Base-by-base conservation (phyloP, 2,797 vertebrate genomes). In the Petrocephalus schoutedeni region DNA sequence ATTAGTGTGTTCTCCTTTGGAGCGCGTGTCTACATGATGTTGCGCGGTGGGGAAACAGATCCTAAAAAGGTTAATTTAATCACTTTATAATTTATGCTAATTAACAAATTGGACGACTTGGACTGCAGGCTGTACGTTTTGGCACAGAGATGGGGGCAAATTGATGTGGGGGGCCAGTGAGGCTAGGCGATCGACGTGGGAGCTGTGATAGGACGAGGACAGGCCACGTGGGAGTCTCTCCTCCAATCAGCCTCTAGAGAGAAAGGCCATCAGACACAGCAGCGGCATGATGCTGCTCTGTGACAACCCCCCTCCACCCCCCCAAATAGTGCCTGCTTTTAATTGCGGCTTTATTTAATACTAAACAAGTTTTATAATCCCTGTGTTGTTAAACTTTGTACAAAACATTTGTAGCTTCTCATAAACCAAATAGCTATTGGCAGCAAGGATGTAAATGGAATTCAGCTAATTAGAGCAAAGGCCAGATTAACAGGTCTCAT, bases 21-120 rank as follows among this genome's bases (percentile, higher is more conserved):
- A 21, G 36, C 57, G 7, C 19, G 14, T 86, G 57, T 86, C 36
- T 16, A 59, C 56, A 59, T 32, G 56, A 86, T 61, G 56, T 86
- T 58, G 57, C 54, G 57, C n/a, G 49, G 23, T 41, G 32, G 56
- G 57, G 8, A 41, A 59, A 85, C 53, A 85, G 56, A 14, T 92
- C 54, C 90, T 89, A 91, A 91, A 90, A 92, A 92, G 93, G 90
- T 91, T 91, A 92, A 92, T 92, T 90, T 88, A 92, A 91, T 91
- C 90, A 92, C 88, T 49, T 83, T 88, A 89, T 88, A 90, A 90
- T 92, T 90, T 91, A 91, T 92, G 91, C 88, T 91, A 91, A 92
- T 93, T 93, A 91, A 89, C 89, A 28, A 88, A 87, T 88, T 90
- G 41, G 41, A 41, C 41, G 89, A 90, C 87, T 84, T 87, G 88